A percentile compares a stretch with the other conserved stretches of the same genome.
These are phyloP conservation scores for Saguinus midas DNA, from an alignment of 2,113 vertebrate species.

Conservation along the genomic window DNA sequence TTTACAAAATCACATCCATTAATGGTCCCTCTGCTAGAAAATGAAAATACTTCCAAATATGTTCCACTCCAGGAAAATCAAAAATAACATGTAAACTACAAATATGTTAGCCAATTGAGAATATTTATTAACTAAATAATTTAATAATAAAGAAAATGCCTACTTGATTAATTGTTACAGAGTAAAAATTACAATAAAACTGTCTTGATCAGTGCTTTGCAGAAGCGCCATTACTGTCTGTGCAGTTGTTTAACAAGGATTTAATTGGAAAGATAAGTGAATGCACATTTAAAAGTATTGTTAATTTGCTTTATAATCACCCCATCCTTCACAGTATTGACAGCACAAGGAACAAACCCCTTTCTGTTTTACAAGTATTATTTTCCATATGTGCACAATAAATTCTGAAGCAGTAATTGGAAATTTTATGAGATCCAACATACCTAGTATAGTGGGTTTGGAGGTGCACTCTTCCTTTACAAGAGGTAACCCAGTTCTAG, in stretches of 20 bases:
- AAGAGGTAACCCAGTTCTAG: conserved; percentile 75
- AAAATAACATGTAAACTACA: conserved; percentile 80
- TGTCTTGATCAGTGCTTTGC: conserved; percentile 91
- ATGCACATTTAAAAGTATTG: conserved; percentile 94
- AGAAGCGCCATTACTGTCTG: conserved; percentile 91
- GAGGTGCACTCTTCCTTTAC: conserved; percentile 78
- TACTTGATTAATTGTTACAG: conserved; percentile 91
- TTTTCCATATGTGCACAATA: conserved; percentile 92
- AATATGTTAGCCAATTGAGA: conserved; percentile 83
- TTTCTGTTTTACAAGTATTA: conserved; percentile 92
- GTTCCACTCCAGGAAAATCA: conserved; percentile 71
- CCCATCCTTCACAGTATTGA: conserved; percentile 93
- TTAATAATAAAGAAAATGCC: conserved; percentile 91
- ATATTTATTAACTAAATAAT: conserved; percentile 92
- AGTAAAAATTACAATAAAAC: conserved; percentile 93
- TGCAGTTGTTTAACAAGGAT: conserved; percentile 94
- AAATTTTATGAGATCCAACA: conserved; percentile 88
- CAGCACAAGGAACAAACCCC: conserved; percentile 89
- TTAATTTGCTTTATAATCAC: conserved; percentile 94
- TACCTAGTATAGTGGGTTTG: conserved; percentile 83
- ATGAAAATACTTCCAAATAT: conserved; percentile 48
- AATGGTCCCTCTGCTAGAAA: conserved; percentile 59
- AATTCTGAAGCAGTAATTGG: conserved; percentile 88
- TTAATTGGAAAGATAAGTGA: conserved; percentile 96
- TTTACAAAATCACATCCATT: conserved; percentile 60